Evolutionary conservation across 2,888 invertebrate species (phyloP).

Genomic region (Euclidia mi): DNA sequence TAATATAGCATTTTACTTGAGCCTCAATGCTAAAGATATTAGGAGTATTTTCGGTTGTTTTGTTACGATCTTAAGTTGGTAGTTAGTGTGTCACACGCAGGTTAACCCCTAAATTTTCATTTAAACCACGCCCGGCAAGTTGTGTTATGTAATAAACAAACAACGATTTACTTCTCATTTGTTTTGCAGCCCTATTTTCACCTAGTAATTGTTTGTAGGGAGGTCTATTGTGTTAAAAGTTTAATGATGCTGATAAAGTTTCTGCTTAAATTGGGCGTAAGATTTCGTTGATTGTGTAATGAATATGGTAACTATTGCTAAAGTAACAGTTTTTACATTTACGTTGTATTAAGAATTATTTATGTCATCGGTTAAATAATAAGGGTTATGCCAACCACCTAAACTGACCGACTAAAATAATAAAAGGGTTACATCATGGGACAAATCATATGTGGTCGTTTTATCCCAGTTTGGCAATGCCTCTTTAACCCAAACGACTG

Average conservation of each 20-base stretch:
- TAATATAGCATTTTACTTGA: constrained; percentile 20
- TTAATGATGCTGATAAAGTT: constrained; percentile 2
- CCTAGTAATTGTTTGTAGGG: constrained; percentile 35
- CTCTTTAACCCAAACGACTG: no score
- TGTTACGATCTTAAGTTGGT: constrained; percentile 25
- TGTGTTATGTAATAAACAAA: constrained; percentile 54
- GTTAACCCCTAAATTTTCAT: constrained; percentile 54
- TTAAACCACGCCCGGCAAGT: constrained; percentile 52
- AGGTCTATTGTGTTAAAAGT: constrained; percentile 29
- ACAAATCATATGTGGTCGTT: no score
- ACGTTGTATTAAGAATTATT: no score
- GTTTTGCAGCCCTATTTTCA: constrained; percentile 43
- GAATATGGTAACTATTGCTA: no score
- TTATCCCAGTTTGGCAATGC: no score
- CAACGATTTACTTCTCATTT: constrained; percentile 50
- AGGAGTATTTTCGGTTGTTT: constrained; percentile 14
- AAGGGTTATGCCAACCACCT: no score
- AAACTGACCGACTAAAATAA: no score
- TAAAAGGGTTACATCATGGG: no score
- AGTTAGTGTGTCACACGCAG: constrained; percentile 48
- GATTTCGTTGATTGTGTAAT: neutral
- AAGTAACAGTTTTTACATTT: no score
- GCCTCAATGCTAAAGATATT: neutral
- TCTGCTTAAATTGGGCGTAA: constrained; percentile 1
- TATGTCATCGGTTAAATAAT: no score